phyloP scores from a whole-genome alignment of 2,888 invertebrate species.

The Adelphocoris suturalis region DNA sequence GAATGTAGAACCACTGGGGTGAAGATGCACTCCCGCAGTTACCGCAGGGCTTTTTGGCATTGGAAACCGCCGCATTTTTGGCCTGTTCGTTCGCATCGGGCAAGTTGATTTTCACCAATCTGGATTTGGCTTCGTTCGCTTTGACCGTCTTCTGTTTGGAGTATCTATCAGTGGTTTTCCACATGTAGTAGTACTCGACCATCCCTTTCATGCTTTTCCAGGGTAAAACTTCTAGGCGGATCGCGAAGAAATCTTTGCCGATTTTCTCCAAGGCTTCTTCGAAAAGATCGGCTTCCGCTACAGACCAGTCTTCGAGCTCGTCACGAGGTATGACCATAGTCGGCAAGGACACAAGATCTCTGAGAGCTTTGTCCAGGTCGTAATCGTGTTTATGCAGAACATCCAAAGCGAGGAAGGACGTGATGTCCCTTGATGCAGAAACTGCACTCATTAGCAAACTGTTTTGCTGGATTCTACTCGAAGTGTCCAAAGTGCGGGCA shows the following conservation, averaged over 20 bases:
- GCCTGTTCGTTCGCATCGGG: constrained; percentile 96
- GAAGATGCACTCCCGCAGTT: neutral
- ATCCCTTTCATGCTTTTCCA: constrained; percentile 99
- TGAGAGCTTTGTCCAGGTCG: constrained; percentile 93
- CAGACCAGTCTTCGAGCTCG: constrained; percentile 99
- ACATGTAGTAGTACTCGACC: constrained; percentile 99
- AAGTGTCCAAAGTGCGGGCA: constrained; percentile 86
- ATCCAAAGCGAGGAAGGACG: constrained; percentile 99
- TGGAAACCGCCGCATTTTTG: constrained; percentile 84
- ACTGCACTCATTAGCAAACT: constrained; percentile 99
- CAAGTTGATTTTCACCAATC: constrained; percentile 99
- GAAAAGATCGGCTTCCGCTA: constrained; percentile 98
- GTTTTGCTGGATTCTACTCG: constrained; percentile 96
- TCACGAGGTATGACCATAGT: constrained; percentile 93
- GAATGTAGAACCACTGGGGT: neutral
- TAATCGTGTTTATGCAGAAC: constrained; percentile 95
- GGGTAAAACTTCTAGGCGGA: constrained; percentile 97
- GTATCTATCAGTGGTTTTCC: constrained; percentile 99
- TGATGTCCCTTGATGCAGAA: constrained; percentile 98
- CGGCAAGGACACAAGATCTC: constrained; percentile 94
- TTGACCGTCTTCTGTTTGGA: constrained; percentile 98
- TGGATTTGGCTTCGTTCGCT: constrained; percentile 97
- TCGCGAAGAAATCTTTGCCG: constrained; percentile 99
- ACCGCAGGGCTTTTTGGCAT: constrained; percentile 89
- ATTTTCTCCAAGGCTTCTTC: constrained; percentile 99